Percentiles rank a stretch among this genome's conserved stretches.
These are phyloP conservation scores for Petromus typicus DNA, from an alignment of 2,113 vertebrate genomes.

Conservation along the genomic window DNA sequence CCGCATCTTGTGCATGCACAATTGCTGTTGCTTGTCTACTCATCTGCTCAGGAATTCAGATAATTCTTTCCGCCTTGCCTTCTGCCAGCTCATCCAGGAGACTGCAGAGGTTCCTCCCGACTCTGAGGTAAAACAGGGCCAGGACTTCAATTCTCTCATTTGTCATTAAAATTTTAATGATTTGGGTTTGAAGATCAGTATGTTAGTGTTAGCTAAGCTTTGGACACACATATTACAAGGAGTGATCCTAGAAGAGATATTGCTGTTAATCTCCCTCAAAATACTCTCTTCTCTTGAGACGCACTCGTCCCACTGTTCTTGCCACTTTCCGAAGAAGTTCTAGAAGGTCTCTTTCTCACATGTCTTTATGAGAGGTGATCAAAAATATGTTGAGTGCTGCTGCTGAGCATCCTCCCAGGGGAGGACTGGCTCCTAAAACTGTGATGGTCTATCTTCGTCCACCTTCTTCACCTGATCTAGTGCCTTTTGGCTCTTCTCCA, in stretches of 20 bases:
- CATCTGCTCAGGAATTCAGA: neutral
- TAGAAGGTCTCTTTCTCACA: neutral
- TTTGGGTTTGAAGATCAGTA: neutral
- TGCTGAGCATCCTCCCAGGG: neutral
- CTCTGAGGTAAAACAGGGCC: neutral
- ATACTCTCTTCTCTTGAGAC: too few relatives aligned
- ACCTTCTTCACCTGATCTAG: neutral
- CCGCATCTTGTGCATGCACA: accelerated
- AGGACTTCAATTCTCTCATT: neutral
- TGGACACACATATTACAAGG: neutral
- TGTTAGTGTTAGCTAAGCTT: neutral
- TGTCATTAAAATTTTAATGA: constrained; percentile 28
- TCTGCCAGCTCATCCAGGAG: neutral
- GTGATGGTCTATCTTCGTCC: neutral
- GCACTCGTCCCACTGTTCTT: neutral
- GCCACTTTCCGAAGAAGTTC: neutral
- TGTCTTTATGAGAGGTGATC: neutral
- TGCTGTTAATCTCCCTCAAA: neutral
- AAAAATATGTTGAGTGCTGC: neutral
- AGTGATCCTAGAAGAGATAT: neutral
- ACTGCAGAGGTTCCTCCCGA: neutral
- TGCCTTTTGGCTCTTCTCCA: neutral
- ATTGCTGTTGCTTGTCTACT: neutral
- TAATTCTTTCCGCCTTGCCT: neutral
- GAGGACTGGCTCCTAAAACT: neutral